Evolutionary conservation across 2,113 vertebrate species (phyloP), one percentile per base, ranked within the genome.

Genomic region (Dipodomys ordii): DNA sequence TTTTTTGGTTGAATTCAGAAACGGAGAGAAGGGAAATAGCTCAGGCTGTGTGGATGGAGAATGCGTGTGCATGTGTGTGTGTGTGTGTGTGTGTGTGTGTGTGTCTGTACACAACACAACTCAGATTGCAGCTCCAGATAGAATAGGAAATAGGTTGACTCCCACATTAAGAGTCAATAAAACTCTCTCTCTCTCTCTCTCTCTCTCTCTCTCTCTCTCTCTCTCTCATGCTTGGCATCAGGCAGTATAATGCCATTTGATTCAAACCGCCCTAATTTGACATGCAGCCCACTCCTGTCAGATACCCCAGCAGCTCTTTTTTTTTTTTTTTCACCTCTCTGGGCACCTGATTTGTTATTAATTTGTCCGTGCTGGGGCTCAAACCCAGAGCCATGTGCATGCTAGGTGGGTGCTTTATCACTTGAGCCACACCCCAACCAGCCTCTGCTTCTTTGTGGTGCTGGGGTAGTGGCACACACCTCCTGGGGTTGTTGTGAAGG

Each of bases 1-100:
- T 71, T 95, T 16, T 92, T 78, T 27, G 22, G 72, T 93, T 93
- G 87, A 85, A 88, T 76, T 93, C 74, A 46, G 83, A 90, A 87
- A 74, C 3, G 19, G 39, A 32, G 69, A 64, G 28, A 76, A 68
- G 28, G 22, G 28, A 68, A 64, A 39, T 23, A 32, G 35, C 87
- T 68, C 60, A 22, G 39, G 5, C 35, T 23, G 39, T 35, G 35
- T 16, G 57, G 64, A 15, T 73, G 16, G n/a, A 62, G 53, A 72
- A 30, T 23, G 18, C 44, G 11, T 12, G 53, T 13, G 53, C 4
- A 8, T 18, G 53, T 57, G 53, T 53, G 49, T 12, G 49, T 53
- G 49, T 53, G 49, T 53, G 49, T 49, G 49, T 49, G 49, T 53
- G 49, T 53, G 49, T 53, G 49, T 53, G 49, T 53, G 49, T 2